Conservation (phyloP, 2,797 vertebrate species). For the Intellagama lesueurii region DNA sequence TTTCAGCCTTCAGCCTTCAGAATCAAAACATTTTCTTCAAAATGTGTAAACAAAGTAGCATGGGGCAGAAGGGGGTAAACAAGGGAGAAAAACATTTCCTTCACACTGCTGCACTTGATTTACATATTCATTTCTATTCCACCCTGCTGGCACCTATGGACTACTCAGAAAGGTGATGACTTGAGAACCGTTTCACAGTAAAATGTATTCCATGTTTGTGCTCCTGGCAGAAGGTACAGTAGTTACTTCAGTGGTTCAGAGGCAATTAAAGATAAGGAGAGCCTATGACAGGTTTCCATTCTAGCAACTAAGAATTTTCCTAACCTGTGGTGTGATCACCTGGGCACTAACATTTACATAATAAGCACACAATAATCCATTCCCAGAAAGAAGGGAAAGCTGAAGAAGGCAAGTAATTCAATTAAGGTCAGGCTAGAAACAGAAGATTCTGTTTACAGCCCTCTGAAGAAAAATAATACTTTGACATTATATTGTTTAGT, state of each 20-base stretch:
- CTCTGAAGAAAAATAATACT: not conserved
- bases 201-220: not conserved
- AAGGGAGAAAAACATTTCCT: constrained; percentile 24
- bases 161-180: not conserved
- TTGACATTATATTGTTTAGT: not conserved
- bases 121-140: not conserved
- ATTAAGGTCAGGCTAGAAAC: constrained; percentile 7
- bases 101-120: not conserved
- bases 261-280: constrained; percentile 70
- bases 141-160: not conserved
- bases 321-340: constrained; percentile 37
- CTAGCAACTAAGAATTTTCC: constrained; percentile 58
- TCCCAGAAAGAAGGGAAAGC: constrained; percentile 36
- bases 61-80: too few species aligned
- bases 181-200: not conserved
- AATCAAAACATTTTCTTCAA: not conserved
- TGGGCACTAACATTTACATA: constrained; percentile 30
- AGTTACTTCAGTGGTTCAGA: constrained; percentile 58
- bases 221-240: constrained; percentile 52
- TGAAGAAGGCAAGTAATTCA: constrained; percentile 59
- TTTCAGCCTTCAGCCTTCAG: constrained; percentile 1
- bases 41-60: not conserved
- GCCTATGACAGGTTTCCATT: constrained; percentile 56
- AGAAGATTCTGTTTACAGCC: not conserved
- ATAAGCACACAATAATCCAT: constrained; percentile 48